Evolutionary conservation across 2,797 vertebrate species (phyloP), one percentile per base, ranked within the genome.

Genomic region (Zenarchopterus dispar): DNA sequence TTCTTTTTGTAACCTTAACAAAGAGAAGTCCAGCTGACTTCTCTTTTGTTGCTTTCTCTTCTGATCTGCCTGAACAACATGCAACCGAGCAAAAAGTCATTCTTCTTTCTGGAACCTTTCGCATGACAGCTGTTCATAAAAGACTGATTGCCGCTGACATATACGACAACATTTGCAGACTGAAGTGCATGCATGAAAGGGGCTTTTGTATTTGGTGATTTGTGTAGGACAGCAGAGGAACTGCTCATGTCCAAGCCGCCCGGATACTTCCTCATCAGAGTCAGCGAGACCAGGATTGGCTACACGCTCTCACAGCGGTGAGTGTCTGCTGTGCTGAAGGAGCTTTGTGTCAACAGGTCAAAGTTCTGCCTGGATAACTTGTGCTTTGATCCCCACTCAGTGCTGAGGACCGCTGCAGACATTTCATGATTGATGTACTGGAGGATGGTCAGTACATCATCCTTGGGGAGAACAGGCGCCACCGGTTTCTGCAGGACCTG

Each of bases 231-330:
- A 0, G 89, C 95, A 1, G 95, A 96, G 82, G 79, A 91, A 33
- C 75, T 93, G 41, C 83, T 97, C 24, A 82, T 84, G 44, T 15
- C 67, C 39, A 93, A 92, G 43, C 88, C 91, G 0, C 72, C 56
- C 0, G 96, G 95, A 1, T 89, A 90, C 87, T 96, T 96, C 86
- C 94, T 97, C 36, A 88, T 97, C 62, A 87, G 95, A 64, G 91
- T 95, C 66, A 93, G 95, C 9, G 93, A 96, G 84, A 96, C 91
- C 81, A 91, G 95, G 53, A 87, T 93, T 57, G 95, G 95, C 59
- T 96, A 95, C 88, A 93, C 94, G 0, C 89, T 96, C 6, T 95
- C 95, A 0, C 94, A 93, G 78, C 93, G 89, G 95, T 96, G 82
- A 90, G 86, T 81, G 45, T 59, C 63, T 60, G 22, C 17, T 22